Conservation (phyloP, 2,797 vertebrate genomes). For the Pipistrellus pipistrellus region DNA sequence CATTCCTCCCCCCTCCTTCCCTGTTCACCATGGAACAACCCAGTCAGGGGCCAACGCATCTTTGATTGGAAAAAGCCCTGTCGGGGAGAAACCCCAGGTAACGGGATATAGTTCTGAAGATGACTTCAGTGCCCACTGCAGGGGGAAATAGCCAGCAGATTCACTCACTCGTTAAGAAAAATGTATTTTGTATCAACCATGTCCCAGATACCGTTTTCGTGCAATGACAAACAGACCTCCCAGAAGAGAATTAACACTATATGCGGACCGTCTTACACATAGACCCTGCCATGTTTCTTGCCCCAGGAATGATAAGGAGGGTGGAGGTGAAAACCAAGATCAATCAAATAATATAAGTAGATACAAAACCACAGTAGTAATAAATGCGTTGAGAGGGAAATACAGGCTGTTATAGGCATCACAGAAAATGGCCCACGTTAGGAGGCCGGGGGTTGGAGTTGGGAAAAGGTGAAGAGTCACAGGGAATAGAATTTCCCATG, state of each 20-base stretch:
- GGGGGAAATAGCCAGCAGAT: neutral
- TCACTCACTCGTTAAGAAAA: neutral
- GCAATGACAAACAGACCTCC: neutral
- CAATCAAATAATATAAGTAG: neutral
- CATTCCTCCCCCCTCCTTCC: neutral
- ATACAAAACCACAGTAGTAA: neutral
- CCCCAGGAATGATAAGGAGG: neutral
- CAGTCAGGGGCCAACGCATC: neutral
- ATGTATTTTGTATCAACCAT: neutral
- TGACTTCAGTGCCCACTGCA: neutral
- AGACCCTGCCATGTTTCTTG: neutral
- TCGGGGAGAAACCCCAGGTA: neutral
- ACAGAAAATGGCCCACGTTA: neutral
- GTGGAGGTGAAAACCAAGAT: neutral
- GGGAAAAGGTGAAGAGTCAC: neutral
- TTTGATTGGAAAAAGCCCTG: neutral
- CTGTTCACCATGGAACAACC: neutral
- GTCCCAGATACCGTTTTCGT: neutral
- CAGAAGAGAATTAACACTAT: neutral
- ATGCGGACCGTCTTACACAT: neutral
- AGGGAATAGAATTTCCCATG: neutral
- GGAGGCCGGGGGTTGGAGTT: neutral
- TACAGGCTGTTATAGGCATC: neutral
- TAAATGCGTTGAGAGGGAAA: constrained; percentile 16
- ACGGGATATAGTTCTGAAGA: neutral